Evolutionary conservation across 2,888 invertebrate genomes (phyloP).

Genomic region (Hartigia nigra): DNA sequence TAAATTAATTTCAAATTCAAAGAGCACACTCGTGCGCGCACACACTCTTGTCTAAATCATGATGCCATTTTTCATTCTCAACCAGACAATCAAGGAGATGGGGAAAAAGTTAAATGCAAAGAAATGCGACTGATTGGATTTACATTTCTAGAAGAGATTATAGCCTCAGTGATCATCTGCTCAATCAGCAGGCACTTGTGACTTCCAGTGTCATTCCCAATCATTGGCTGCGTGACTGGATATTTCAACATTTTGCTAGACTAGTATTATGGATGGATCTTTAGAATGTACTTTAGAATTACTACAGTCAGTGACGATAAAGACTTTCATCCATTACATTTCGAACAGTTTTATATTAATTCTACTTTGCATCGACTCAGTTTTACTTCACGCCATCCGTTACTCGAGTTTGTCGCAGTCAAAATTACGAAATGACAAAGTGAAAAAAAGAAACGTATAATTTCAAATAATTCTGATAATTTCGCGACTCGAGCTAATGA

Average conservation of each 20-base stretch:
- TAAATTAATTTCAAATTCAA: not conserved
- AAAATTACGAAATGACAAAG: not conserved
- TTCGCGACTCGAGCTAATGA: not conserved
- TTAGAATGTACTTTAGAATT: not conserved
- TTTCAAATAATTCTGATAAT: not conserved
- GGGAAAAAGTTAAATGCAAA: constrained; percentile 31
- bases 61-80: not conserved
- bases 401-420: not conserved
- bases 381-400: not conserved
- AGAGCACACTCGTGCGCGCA: not conserved
- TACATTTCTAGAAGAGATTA: constrained; percentile 22
- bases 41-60: constrained; percentile 1
- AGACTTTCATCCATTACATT: not conserved
- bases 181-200: not conserved
- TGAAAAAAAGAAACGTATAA: not conserved
- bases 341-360: not conserved
- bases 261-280: not conserved
- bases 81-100: constrained; percentile 11
- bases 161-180: not conserved
- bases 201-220: not conserved
- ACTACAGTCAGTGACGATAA: not conserved
- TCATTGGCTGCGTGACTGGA: not conserved
- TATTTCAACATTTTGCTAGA: not conserved
- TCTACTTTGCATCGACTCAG: not conserved
- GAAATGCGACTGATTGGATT: constrained; percentile 29